Conservation (phyloP, 2,797 vertebrate species). For the Allobates femoralis region DNA sequence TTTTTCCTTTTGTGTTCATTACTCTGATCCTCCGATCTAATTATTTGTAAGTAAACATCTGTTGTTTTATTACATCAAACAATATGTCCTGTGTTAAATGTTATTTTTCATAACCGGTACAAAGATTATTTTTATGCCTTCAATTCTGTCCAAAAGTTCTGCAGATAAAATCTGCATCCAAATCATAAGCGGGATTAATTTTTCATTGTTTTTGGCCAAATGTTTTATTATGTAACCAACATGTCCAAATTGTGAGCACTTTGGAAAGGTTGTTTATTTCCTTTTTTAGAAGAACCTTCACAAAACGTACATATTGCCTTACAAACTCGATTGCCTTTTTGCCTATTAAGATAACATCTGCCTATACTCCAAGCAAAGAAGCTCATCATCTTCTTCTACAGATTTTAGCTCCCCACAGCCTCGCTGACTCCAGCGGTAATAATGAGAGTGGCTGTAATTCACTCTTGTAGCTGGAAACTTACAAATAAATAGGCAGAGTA, state of each 20-base stretch:
- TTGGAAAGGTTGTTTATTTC: conserved; percentile 42
- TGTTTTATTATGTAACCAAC: conserved; percentile 34
- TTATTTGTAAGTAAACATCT: conserved; percentile 49
- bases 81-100: conserved; percentile 49
- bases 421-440: conserved; percentile 9
- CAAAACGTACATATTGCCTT: conserved; percentile 47
- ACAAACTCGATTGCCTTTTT: conserved; percentile 49
- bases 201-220: conserved; percentile 57
- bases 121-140: conserved; percentile 42
- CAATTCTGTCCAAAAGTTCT: conserved; percentile 43
- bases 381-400: conserved; percentile 48
- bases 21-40: conserved; percentile 35
- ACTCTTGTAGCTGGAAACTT: conserved; percentile 20
- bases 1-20: neutral
- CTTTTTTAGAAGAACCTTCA: conserved; percentile 38
- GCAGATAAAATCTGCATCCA: conserved; percentile 49
- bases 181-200: conserved; percentile 42
- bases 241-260: conserved; percentile 34
- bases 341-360: conserved; percentile 58
- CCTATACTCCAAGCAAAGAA: conserved; percentile 37
- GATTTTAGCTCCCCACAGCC: conserved; percentile 16
- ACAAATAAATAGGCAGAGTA: conserved; percentile 35
- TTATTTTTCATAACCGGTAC: conserved; percentile 50
- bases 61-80: conserved; percentile 50
- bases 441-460: conserved; percentile 52